Conservation (phyloP, 2,797 vertebrate genomes). For the Sphaeramia orbicularis region DNA sequence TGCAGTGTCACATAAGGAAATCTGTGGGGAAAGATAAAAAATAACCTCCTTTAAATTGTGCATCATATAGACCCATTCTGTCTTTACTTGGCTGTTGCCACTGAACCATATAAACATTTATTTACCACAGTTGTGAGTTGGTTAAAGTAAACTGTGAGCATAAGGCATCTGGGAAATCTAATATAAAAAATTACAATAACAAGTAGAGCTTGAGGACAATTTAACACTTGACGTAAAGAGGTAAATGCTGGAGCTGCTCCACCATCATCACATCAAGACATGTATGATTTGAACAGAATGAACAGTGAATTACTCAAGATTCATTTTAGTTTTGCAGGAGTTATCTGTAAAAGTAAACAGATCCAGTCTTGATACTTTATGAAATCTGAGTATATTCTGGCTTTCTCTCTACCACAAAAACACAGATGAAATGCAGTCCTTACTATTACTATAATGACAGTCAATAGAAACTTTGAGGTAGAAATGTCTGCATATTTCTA, state of each 20-base stretch:
- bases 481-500: no score
- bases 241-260: slow-evolving; percentile 20
- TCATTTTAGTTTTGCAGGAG: slow-evolving; percentile 8
- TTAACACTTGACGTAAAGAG: slow-evolving; percentile 15
- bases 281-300: background rate
- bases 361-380: background rate
- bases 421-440: no score
- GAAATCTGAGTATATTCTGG: background rate
- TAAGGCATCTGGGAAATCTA: background rate
- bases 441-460: no score
- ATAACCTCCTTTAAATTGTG: background rate
- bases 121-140: background rate
- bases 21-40: background rate
- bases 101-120: background rate
- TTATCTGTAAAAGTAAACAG: background rate
- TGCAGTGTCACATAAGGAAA: background rate
- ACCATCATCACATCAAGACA: slow-evolving; percentile 10
- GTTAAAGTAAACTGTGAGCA: slow-evolving; percentile 17
- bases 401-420: no score
- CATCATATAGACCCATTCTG: background rate
- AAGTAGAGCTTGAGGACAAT: slow-evolving; percentile 9
- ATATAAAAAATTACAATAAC: background rate
- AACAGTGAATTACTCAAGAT: slow-evolving; percentile 9
- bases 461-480: no score
- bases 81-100: background rate